phyloP scores from a whole-genome alignment of 2,888 invertebrate genomes.

The Troilus luridus region DNA sequence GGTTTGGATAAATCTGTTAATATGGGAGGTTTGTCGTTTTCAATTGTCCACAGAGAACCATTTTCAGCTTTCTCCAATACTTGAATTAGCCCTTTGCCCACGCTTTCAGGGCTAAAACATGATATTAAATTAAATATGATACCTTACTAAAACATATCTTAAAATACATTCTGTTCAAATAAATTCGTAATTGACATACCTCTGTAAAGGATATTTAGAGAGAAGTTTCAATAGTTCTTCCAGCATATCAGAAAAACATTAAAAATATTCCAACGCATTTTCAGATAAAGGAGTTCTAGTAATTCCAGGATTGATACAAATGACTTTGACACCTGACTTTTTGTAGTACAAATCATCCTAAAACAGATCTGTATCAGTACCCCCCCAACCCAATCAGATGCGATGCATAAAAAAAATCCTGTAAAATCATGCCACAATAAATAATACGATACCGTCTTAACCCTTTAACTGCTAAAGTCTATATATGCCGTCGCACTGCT shows the following conservation, averaged over 20 bases:
- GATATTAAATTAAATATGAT: no score
- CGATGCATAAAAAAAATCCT: no score
- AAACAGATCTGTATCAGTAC: conserved; percentile 22
- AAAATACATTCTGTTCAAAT: not conserved
- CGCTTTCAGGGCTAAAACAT: conserved; percentile 54
- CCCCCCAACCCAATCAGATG: no score
- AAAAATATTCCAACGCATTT: not conserved
- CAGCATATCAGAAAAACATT: not conserved
- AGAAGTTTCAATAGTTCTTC: not conserved
- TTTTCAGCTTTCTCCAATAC: conserved; percentile 60
- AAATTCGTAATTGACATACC: not conserved
- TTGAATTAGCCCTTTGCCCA: conserved; percentile 61
- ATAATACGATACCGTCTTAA: no score
- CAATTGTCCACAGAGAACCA: conserved; percentile 62
- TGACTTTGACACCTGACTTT: conserved; percentile 60
- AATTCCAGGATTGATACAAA: conserved; percentile 62
- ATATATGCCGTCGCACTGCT: no score
- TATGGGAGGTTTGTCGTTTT: conserved; percentile 59
- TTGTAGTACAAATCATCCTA: conserved; percentile 60
- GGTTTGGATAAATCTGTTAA: not conserved
- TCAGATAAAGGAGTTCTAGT: conserved; percentile 60
- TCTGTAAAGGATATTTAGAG: not conserved
- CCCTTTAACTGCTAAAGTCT: no score
- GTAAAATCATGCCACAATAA: no score
- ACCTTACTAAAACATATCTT: not conserved